phyloP scores from a whole-genome alignment of 2,113 vertebrate genomes.

The Mionectes macconnelli region DNA sequence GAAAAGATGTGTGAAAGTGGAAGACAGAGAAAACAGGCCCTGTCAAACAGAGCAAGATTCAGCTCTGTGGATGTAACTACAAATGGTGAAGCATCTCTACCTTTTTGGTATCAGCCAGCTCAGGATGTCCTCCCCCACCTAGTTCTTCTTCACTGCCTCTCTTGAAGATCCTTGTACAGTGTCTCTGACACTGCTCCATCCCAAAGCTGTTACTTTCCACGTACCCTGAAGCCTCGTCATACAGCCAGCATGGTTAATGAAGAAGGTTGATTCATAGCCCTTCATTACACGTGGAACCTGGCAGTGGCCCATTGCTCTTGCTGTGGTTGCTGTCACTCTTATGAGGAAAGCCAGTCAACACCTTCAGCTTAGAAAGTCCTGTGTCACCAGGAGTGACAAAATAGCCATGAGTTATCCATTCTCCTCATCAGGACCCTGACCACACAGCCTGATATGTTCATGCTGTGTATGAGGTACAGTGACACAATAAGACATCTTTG shows the following conservation, averaged over 20 bases:
- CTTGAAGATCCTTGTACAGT: background rate
- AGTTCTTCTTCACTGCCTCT: background rate
- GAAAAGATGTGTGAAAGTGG: background rate
- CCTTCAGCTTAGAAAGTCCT: background rate
- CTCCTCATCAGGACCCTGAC: background rate
- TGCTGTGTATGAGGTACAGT: background rate
- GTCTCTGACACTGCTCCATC: background rate
- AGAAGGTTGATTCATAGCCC: background rate
- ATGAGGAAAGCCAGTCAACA: background rate
- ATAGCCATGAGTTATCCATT: background rate
- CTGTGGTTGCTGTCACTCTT: background rate
- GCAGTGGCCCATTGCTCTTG: background rate
- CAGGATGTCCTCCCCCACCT: background rate
- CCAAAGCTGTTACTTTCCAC: background rate
- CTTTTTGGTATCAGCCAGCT: background rate
- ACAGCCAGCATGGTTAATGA: background rate
- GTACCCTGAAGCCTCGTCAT: background rate
- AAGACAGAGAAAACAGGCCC: background rate
- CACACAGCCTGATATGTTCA: background rate
- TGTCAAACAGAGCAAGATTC: background rate
- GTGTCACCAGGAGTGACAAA: background rate
- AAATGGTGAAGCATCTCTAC: background rate
- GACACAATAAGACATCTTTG: background rate
- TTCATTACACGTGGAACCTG: background rate
- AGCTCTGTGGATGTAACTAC: background rate